phyloP scores from a whole-genome alignment of 2,113 vertebrate genomes.

The Centropus bengalensis region DNA sequence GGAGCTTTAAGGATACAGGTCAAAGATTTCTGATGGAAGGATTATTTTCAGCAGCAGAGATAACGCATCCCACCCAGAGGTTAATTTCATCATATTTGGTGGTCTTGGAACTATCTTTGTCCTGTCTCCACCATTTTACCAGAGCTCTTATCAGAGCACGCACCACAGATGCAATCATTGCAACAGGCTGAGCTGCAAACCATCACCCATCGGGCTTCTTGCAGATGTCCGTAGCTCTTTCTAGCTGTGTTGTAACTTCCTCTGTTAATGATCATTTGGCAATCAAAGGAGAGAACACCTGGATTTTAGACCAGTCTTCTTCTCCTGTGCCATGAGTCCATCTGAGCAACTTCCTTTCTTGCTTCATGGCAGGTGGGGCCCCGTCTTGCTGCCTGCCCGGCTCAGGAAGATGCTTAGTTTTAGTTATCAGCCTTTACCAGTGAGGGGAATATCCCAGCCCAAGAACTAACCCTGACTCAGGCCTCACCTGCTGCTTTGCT shows the following conservation, averaged over 20 bases:
- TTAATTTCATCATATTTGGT: neutral
- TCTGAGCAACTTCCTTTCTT: neutral
- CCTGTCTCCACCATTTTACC: neutral
- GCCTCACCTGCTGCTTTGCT: neutral
- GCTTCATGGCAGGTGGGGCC: neutral
- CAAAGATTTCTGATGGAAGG: neutral
- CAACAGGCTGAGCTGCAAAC: slow-evolving; percentile 6
- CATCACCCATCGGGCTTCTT: neutral
- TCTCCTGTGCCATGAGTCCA: neutral
- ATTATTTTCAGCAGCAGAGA: neutral
- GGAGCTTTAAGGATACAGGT: neutral
- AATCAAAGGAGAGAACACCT: neutral
- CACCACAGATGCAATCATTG: neutral
- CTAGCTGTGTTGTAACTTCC: neutral
- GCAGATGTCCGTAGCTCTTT: neutral
- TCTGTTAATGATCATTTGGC: neutral
- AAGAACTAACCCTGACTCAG: neutral
- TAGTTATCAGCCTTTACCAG: neutral
- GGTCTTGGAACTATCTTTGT: neutral
- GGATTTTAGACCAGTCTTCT: neutral
- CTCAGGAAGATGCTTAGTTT: neutral
- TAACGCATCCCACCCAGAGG: accelerated
- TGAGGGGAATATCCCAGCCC: neutral
- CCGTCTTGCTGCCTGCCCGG: neutral
- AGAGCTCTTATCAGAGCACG: neutral